Evolutionary conservation across 2,113 vertebrate genomes (phyloP).

Genomic region (Halcyon senegalensis): DNA sequence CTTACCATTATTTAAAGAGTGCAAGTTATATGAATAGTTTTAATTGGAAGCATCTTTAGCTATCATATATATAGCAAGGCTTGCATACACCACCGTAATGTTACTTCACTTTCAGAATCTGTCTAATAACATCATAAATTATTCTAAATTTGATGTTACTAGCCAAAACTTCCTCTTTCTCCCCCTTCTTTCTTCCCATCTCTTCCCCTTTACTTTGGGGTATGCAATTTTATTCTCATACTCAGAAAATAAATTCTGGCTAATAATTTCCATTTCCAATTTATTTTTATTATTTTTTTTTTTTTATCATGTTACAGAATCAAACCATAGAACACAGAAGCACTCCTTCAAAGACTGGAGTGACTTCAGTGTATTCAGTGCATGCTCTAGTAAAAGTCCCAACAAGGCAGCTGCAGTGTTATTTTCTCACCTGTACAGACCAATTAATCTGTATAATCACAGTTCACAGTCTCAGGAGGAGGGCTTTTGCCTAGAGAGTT

Average conservation of each 20-base stretch:
- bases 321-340: background rate
- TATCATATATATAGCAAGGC: background rate
- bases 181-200: too few species aligned
- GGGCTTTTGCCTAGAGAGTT: background rate
- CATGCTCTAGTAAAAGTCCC: background rate
- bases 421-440: background rate
- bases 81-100: background rate
- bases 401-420: background rate
- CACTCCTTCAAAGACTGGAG: background rate
- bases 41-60: background rate
- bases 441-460: background rate
- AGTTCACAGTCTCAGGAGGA: background rate
- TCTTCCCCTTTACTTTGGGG: too few species aligned
- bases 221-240: background rate
- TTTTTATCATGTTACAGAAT: background rate
- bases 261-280: background rate
- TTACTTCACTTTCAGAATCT: background rate
- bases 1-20: background rate
- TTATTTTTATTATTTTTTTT: background rate
- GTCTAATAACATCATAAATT: background rate
- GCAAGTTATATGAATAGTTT: background rate
- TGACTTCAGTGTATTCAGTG: background rate
- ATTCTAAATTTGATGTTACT: background rate
- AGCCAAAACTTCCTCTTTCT: background rate
- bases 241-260: background rate